A percentile compares a stretch with the other conserved stretches of the same genome.
These are phyloP conservation scores for Drosophila sechellia DNA, from an alignment of 1,140 invertebrate species.

Conservation along the genomic window DNA sequence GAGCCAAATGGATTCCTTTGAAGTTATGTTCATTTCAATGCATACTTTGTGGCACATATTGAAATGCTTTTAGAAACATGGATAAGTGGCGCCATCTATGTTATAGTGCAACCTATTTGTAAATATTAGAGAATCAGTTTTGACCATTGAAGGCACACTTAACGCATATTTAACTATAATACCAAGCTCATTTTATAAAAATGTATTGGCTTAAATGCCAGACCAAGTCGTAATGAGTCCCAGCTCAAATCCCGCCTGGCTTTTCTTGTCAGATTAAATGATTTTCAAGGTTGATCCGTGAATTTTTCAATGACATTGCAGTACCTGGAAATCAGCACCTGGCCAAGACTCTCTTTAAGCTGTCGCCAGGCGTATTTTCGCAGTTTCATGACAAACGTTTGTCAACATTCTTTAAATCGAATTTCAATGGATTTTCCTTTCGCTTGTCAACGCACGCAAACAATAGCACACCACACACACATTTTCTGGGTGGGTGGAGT, in stretches of 20 bases:
- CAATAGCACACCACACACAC: slow-evolving; percentile 23
- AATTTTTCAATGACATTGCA: slow-evolving; percentile 40
- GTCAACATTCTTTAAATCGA: slow-evolving; percentile 65
- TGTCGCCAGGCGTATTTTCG: slow-evolving; percentile 22
- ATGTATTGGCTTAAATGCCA: slow-evolving; percentile 4
- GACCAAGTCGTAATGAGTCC: slow-evolving; percentile 24
- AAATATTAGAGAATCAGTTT: not conserved
- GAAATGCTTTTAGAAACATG: too few species aligned
- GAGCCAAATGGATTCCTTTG: too few species aligned
- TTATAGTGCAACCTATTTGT: too few species aligned
- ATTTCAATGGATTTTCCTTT: slow-evolving; percentile 66
- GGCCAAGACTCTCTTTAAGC: slow-evolving; percentile 30
- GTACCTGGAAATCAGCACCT: slow-evolving; percentile 42
- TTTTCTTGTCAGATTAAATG: slow-evolving; percentile 38
- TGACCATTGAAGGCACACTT: not conserved
- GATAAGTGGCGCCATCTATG: too few species aligned
- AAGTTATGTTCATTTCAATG: too few species aligned
- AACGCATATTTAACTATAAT: not conserved
- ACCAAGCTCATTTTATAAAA: not conserved
- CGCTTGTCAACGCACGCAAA: slow-evolving; percentile 53
- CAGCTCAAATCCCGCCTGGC: slow-evolving; percentile 21
- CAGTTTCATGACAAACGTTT: slow-evolving; percentile 59
- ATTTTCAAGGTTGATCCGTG: slow-evolving; percentile 28
- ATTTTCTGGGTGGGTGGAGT: not conserved
- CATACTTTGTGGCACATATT: too few species aligned